phyloP scores from a whole-genome alignment of 92 coral and sea anemone genomes.

The Actinernus sp. region DNA sequence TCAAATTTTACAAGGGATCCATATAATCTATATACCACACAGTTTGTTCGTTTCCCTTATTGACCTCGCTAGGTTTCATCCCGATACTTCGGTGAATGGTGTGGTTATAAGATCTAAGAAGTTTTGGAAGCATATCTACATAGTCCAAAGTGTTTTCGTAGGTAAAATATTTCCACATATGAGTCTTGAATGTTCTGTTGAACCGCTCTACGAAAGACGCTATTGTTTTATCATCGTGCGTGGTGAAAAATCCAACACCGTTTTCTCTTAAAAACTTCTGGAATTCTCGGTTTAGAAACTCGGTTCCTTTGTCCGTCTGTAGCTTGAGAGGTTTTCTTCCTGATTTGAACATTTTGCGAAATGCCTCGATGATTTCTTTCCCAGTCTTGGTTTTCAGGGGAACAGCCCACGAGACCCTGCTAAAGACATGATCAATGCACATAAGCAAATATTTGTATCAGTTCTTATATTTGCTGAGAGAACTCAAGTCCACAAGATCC shows the following conservation, averaged over 20 bases:
- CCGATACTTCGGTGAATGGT: constrained; percentile 23
- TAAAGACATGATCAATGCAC: constrained; percentile 1
- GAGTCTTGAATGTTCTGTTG: constrained; percentile 30
- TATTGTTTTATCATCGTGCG: constrained; percentile 21
- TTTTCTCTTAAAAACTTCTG: constrained; percentile 14
- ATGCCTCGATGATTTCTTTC: not conserved
- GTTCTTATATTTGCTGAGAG: too few relatives aligned
- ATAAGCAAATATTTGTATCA: not conserved
- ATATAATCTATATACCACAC: not conserved
- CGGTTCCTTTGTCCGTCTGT: constrained; percentile 9
- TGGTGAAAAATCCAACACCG: constrained; percentile 13
- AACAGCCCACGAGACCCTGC: not conserved
- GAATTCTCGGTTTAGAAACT: constrained; percentile 7
- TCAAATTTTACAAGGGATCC: too few relatives aligned
- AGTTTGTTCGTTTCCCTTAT: constrained; percentile 6
- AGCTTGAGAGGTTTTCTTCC: constrained; percentile 17
- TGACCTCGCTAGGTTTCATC: constrained; percentile 19
- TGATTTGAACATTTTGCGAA: constrained; percentile 1
- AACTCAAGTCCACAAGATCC: too few relatives aligned
- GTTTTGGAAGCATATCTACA: constrained; percentile 21
- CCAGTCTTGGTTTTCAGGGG: not conserved
- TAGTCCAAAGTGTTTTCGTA: constrained; percentile 30
- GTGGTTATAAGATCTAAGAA: constrained; percentile 20
- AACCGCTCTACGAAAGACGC: constrained; percentile 32
- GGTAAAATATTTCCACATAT: constrained; percentile 37